These are phyloP conservation scores for Tretioscincus oriximinensis DNA, from an alignment of 2,113 vertebrate species.

Conservation along the genomic window DNA sequence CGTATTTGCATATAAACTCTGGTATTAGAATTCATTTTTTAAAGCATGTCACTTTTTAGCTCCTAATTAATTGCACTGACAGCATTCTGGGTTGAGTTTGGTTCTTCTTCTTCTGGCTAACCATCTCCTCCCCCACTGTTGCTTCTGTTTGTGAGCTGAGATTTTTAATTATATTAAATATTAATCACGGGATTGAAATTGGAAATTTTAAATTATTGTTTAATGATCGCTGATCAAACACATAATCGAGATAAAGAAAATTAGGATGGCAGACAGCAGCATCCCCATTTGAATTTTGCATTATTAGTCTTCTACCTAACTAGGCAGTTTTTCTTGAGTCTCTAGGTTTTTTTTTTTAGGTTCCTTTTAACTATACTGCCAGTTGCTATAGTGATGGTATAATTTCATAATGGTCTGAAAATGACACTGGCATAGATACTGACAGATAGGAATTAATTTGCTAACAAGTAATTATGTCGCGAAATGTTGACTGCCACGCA, in stretches of 20 bases:
- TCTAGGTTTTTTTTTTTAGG: slow-evolving; percentile 49
- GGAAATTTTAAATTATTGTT: slow-evolving; percentile 71
- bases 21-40: slow-evolving; percentile 55
- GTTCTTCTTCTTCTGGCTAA: slow-evolving; percentile 27
- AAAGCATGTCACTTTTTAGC: slow-evolving; percentile 65
- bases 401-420: slow-evolving; percentile 88
- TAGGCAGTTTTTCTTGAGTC: slow-evolving; percentile 73
- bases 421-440: slow-evolving; percentile 83
- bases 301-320: slow-evolving; percentile 75
- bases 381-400: slow-evolving; percentile 86
- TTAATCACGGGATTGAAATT: slow-evolving; percentile 61
- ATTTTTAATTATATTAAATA: slow-evolving; percentile 71
- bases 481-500: slow-evolving; percentile 94
- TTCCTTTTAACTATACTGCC: slow-evolving; percentile 78
- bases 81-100: slow-evolving; percentile 2
- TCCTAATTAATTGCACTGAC: slow-evolving; percentile 72
- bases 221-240: slow-evolving; percentile 73
- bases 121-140: not conserved
- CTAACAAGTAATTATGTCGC: slow-evolving; percentile 95
- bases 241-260: slow-evolving; percentile 70
- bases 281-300: slow-evolving; percentile 60
- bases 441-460: slow-evolving; percentile 94
- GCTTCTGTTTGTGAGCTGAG: slow-evolving; percentile 33
- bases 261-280: slow-evolving; percentile 60
- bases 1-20: slow-evolving; percentile 59